A percentile compares a stretch with the other conserved stretches of the same genome.
Evolutionary conservation across 2,888 invertebrate genomes (phyloP).

Genomic region (Drosophila cyrtoloma): DNA sequence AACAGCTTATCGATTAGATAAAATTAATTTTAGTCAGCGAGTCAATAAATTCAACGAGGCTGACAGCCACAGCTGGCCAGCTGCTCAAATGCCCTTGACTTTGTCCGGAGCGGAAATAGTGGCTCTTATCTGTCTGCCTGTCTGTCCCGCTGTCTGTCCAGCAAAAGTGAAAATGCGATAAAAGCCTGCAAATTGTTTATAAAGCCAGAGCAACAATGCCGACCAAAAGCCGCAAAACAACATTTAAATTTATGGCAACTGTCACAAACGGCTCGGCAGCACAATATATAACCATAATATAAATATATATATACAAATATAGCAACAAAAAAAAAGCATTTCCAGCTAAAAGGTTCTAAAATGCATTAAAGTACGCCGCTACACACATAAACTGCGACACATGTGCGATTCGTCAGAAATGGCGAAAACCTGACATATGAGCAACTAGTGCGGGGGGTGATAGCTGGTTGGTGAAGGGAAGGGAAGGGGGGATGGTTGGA

Average conservation of each 20-base stretch:
- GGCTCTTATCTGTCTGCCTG: constrained; percentile 47
- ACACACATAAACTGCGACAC: constrained; percentile 14
- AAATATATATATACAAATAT: background rate
- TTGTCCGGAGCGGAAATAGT: constrained; percentile 70
- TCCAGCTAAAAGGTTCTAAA: constrained; percentile 44
- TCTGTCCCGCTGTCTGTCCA: background rate
- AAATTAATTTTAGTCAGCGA: constrained; percentile 76
- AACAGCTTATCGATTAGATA: constrained; percentile 75
- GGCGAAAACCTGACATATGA: constrained; percentile 9
- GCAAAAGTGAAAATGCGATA: constrained; percentile 73
- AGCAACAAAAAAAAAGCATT: background rate
- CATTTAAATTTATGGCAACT: constrained; percentile 72
- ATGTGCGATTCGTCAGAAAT: constrained; percentile 6
- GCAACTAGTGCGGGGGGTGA: background rate
- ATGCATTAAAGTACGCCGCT: constrained; percentile 36
- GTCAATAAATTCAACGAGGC: constrained; percentile 34
- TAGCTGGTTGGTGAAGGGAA: accelerated
- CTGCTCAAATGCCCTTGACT: constrained; percentile 67
- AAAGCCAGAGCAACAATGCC: constrained; percentile 42
- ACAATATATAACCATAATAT: constrained; percentile 21
- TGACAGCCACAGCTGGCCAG: constrained; percentile 10
- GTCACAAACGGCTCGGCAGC: constrained; percentile 59
- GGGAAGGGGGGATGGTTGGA: background rate
- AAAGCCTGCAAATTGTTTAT: constrained; percentile 73
- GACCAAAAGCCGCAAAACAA: constrained; percentile 4